Conservation (phyloP, 2,888 invertebrate species). For the Odontocerum albicorne region DNA sequence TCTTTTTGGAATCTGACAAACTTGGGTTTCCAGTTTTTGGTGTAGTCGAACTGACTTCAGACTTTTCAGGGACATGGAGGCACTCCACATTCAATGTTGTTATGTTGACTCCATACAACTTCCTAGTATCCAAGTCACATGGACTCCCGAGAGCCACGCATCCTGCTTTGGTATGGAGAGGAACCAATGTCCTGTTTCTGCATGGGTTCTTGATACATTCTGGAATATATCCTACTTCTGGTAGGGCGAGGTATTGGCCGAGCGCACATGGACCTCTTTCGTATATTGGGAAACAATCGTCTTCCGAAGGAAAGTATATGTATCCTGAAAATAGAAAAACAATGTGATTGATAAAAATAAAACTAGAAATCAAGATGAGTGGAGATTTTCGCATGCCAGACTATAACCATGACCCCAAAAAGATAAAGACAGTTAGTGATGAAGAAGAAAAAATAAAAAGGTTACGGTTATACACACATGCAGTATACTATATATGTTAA, state of each 20-base stretch:
- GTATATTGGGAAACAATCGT: constrained; percentile 65
- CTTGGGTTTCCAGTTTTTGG: too few species aligned
- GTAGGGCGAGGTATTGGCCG: constrained; percentile 59
- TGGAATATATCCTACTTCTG: constrained; percentile 55
- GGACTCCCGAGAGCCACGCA: constrained; percentile 45
- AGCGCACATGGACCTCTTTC: constrained; percentile 64
- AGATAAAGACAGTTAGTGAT: too few species aligned
- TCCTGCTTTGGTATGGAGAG: background rate
- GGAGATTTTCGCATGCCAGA: too few species aligned
- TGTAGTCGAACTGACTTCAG: too few species aligned
- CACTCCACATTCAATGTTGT: constrained; percentile 62
- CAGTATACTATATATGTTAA: too few species aligned
- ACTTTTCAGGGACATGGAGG: constrained; percentile 43
- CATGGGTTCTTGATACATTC: constrained; percentile 66
- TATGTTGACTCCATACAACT: constrained; percentile 62
- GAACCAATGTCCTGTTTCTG: constrained; percentile 28
- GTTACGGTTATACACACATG: too few species aligned
- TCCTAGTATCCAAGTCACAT: constrained; percentile 47
- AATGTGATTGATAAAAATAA: too few species aligned
- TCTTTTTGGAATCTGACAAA: too few species aligned
- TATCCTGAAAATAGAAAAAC: constrained; percentile 48
- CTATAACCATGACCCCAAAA: too few species aligned
- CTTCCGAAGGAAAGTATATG: constrained; percentile 62
- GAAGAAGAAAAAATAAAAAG: too few species aligned
- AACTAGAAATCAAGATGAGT: too few species aligned